phyloP scores from a whole-genome alignment of 2,113 vertebrate genomes.

The Cyanoliseus patagonus region DNA sequence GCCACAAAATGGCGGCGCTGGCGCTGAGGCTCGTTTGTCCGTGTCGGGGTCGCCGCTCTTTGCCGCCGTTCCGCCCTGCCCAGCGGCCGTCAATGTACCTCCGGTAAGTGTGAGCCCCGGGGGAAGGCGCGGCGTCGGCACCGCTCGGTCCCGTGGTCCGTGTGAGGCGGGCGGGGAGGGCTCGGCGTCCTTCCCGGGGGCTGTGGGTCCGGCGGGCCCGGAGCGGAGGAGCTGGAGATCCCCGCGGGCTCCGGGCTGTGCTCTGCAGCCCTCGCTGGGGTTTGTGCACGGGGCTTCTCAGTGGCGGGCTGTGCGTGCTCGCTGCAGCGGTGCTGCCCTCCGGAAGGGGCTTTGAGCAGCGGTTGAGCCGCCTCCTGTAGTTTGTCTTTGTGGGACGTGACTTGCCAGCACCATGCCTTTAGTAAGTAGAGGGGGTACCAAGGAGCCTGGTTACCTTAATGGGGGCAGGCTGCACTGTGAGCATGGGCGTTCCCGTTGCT shows the following conservation, averaged over 20 bases:
- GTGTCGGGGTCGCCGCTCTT: no score
- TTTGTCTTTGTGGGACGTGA: neutral
- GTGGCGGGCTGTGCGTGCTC: accelerated
- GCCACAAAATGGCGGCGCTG: neutral
- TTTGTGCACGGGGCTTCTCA: accelerated
- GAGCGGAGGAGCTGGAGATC: no score
- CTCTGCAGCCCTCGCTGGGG: no score
- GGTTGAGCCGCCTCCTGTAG: neutral
- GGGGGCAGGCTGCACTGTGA: no score
- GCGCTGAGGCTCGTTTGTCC: accelerated
- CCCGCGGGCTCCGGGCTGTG: accelerated
- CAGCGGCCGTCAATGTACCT: no score
- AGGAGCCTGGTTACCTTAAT: accelerated
- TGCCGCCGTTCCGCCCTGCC: accelerated
- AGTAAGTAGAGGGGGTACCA: accelerated
- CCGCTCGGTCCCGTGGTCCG: no score
- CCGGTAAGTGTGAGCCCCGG: accelerated
- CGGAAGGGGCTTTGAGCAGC: neutral
- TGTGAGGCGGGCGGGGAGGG: no score
- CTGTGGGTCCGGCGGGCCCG: neutral
- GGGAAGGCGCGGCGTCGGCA: no score
- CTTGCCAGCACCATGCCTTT: accelerated
- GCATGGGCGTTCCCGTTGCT: accelerated
- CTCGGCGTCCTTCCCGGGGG: accelerated
- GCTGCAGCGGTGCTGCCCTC: neutral